Conservation (phyloP, 1,140 invertebrate genomes). For the Cyclargus thomasi region DNA sequence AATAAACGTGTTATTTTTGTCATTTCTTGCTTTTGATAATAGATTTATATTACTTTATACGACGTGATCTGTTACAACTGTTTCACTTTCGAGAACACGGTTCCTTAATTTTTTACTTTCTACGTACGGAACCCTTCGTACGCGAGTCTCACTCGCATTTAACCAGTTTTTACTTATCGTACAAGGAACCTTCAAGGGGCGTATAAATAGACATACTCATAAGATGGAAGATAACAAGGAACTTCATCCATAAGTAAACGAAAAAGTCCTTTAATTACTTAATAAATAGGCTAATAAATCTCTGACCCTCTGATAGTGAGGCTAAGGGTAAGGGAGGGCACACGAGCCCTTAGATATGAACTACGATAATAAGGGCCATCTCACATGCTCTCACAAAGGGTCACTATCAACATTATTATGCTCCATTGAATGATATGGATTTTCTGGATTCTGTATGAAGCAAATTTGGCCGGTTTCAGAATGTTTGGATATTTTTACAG, state of each 20-base stretch:
- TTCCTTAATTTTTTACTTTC: too few species aligned
- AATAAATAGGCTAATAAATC: slow-evolving; percentile 5
- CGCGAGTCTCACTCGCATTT: too few species aligned
- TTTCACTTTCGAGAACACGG: too few species aligned
- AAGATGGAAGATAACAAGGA: neutral
- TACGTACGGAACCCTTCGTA: too few species aligned
- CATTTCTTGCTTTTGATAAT: too few species aligned
- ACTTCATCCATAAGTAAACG: slow-evolving; percentile 1
- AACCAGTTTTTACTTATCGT: neutral
- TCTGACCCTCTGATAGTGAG: neutral
- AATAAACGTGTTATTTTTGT: too few species aligned
- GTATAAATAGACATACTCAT: neutral
- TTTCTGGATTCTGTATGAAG: neutral
- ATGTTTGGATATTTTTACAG: too few species aligned
- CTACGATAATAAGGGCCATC: neutral
- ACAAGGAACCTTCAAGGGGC: neutral
- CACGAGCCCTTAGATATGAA: neutral
- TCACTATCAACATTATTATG: neutral
- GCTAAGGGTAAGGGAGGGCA: neutral
- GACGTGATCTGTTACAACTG: too few species aligned
- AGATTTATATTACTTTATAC: too few species aligned
- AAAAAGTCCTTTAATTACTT: slow-evolving; percentile 2
- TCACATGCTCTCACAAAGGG: neutral
- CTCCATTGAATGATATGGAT: neutral
- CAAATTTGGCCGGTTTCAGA: neutral